Conservation (phyloP, 2,797 vertebrate genomes). For the Tapera naevia region DNA sequence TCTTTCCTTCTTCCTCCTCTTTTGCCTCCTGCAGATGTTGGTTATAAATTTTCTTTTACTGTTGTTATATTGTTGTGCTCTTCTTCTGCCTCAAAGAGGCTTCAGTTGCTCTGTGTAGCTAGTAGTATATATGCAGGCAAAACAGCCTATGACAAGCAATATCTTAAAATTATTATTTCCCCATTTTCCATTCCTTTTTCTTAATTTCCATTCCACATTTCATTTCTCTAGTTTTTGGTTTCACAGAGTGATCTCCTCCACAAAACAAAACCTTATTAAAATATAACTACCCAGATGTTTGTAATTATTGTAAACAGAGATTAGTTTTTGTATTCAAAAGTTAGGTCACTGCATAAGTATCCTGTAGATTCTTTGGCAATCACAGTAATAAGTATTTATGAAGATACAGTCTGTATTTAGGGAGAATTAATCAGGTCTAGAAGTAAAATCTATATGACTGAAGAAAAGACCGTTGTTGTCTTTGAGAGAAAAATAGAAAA, state of each 20-base stretch:
- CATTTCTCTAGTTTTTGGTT: background rate
- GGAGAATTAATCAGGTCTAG: constrained; percentile 34
- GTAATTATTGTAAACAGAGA: background rate
- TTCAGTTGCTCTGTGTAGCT: background rate
- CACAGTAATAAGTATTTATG: background rate
- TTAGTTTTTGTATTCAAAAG: background rate
- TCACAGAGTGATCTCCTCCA: background rate
- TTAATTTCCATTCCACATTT: background rate
- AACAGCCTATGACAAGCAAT: background rate
- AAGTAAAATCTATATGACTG: constrained; percentile 26
- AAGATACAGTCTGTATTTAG: background rate
- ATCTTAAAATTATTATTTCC: background rate
- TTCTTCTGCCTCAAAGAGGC: background rate
- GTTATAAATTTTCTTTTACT: background rate
- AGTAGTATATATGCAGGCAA: background rate
- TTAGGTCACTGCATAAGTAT: background rate
- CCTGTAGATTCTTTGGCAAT: background rate
- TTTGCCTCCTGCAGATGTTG: background rate
- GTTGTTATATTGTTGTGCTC: background rate
- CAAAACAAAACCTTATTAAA: background rate
- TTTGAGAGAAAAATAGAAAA: constrained; percentile 19
- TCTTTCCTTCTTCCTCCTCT: background rate
- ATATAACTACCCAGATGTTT: background rate
- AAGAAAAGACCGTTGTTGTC: background rate
- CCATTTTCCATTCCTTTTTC: background rate